Base-by-base conservation (phyloP, 2,113 vertebrate species). In the Lanius collurio region DNA sequence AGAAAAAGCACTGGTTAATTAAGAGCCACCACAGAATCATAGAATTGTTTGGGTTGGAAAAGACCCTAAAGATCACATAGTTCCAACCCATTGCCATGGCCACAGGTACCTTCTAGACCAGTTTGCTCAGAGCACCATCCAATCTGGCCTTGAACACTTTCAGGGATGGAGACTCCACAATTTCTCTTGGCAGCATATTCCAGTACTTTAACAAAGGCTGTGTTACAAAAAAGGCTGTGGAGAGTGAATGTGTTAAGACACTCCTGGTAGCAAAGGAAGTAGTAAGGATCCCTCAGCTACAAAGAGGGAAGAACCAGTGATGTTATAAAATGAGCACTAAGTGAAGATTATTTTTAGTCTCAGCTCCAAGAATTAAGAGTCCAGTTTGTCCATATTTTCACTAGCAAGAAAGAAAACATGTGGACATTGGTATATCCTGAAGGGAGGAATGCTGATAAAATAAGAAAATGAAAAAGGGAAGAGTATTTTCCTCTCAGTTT, bases 391-490 rank as follows among this genome's bases (percentile, higher is more conserved):
- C 2, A 0, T 13, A 67, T 67, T 84, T 78, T 82, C 50, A 24
- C 39, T 35, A 63, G 9, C 31, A 81, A 71, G 47, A 23, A 81
- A 71, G 47, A 23, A 62, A 89, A 65, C 8, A 47, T 37, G 24
- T 33, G 21, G 35, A 68, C 15, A 42, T 2, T 9, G 12, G 27
- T 59, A 64, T 30, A 56, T 21, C 7, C 35, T 0, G 0, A 68
- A 81, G 15, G 18, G 7, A 71, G 22, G 44, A 91, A 68, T 14
- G 11, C 1, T 82, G 39, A 78, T 44, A 18, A 84, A 81, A 20
- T 35, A 75, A 68, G 44, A 87, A n/a, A 87, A 93, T 30, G 41
- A 79, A 65, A 91, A 87, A 26, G 11, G 10, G 27, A 75, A 37
- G 13, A 47, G 5, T 62, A 13, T 50, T 42, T 81, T 65, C 22